Conservation (phyloP, 2,888 invertebrate species). For the Deilephila elpenor region DNA sequence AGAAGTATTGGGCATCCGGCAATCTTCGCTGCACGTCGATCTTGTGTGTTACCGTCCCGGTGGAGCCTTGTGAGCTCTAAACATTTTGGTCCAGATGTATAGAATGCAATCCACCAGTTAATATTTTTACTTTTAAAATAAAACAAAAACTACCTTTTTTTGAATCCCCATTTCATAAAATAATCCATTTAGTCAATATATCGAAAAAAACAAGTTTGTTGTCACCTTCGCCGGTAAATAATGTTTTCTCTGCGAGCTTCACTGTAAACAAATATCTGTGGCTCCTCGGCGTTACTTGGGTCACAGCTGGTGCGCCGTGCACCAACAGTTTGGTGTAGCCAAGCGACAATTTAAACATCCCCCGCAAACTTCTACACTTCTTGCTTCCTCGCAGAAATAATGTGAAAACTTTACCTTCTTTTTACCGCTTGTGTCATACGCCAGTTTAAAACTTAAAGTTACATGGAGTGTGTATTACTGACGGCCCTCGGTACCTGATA, state of each 20-base stretch:
- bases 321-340: slow-evolving; percentile 54
- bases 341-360: slow-evolving; percentile 67
- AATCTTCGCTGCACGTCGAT: no score
- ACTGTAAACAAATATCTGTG: slow-evolving; percentile 14
- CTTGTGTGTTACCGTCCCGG: no score
- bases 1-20: no score
- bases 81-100: no score
- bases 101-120: no score
- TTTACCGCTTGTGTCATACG: slow-evolving; percentile 56
- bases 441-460: slow-evolving; percentile 56
- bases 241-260: neutral
- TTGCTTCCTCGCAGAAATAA: slow-evolving; percentile 66
- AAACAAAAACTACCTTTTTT: no score
- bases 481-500: slow-evolving; percentile 32
- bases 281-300: slow-evolving; percentile 38
- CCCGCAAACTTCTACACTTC: slow-evolving; percentile 64
- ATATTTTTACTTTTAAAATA: no score
- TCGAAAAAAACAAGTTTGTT: neutral
- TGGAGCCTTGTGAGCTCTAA: no score
- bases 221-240: neutral
- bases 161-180: neutral
- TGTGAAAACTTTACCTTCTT: slow-evolving; percentile 67
- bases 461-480: slow-evolving; percentile 47
- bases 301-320: slow-evolving; percentile 60
- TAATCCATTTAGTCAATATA: neutral